Evolutionary conservation across 2,797 vertebrate species (phyloP), one percentile per base, ranked within the genome.

Genomic region (Pangasius larnaudii): DNA sequence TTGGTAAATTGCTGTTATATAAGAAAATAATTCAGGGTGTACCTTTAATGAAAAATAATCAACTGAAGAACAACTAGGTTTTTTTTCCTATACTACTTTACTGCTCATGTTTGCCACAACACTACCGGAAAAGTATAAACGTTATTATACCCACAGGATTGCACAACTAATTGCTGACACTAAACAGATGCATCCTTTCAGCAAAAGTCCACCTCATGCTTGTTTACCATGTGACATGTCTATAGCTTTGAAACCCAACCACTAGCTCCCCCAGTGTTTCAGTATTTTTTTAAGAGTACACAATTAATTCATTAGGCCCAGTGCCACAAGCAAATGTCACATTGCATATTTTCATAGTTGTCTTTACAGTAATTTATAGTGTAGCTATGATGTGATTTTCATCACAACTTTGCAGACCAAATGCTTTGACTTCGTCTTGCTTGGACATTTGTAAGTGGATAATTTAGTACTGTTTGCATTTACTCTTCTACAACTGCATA

Each of bases 401-500:
- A 13, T 58, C 30, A 79, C 14, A 58, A 33, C 49, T 10, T 56
- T 19, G 16, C 51, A 79, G 30, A 33, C 51, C n/a, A 79, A 58
- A 58, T 82, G 58, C 24, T 46, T 82, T n/a, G 13, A 42, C 27
- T 24, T 19, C 39, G 6, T 27, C 36, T 82, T 61, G 58, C 36
- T 63, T 61, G 56, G 33, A 81, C 13, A 24, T 36, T 56, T 8
- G 8, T 59, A 59, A 80, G 78, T 39, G 22, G 16, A 59, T 81
- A 61, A 81, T 81, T 61, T 81, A 81, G 36, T 42, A 61, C 36
- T 61, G 56, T 46, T 81, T 81, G 58, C 79, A 42, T 61, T 81
- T 8, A 42, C 13, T 61, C 11, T 16, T 42, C 56, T 39, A 63
- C 27, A 61, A 6, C 33, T 63, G 58, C 22, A 81, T 10, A 82